These are phyloP conservation scores for Portevinia maculata DNA, from an alignment of 2,888 invertebrate genomes.

Conservation along the genomic window DNA sequence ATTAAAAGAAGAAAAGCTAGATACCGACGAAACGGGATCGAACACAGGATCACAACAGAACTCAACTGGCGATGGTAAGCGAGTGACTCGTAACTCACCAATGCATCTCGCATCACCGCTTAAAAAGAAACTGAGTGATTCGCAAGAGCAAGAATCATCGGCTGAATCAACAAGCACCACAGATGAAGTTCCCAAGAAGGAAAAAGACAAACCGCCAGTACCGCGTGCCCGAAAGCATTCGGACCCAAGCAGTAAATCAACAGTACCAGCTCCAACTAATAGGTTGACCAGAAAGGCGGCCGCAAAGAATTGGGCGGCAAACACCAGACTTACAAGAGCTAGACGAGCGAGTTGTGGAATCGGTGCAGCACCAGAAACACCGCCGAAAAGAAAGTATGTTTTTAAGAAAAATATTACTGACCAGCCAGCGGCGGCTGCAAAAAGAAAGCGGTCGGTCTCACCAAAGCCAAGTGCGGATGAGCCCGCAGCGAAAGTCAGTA, in stretches of 20 bases:
- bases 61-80: slow-evolving; percentile 27
- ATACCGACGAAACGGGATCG: slow-evolving; percentile 19
- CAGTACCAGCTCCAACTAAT: slow-evolving; percentile 74
- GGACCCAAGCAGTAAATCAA: slow-evolving; percentile 49
- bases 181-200: slow-evolving; percentile 47
- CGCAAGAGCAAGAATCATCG: slow-evolving; percentile 53
- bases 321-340: slow-evolving; percentile 80
- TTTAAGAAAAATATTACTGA: slow-evolving; percentile 74
- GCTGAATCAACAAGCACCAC: slow-evolving; percentile 18
- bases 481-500: slow-evolving; percentile 77
- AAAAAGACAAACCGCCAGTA: slow-evolving; percentile 5
- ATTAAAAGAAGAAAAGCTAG: slow-evolving; percentile 43
- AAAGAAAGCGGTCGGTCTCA: slow-evolving; percentile 56
- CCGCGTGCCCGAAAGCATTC: slow-evolving; percentile 30
- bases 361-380: slow-evolving; percentile 65
- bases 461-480: slow-evolving; percentile 67
- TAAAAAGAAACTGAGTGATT: slow-evolving; percentile 45
- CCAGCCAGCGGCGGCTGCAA: slow-evolving; percentile 36
- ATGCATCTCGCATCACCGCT: slow-evolving; percentile 31
- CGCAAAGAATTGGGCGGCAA: slow-evolving; percentile 78
- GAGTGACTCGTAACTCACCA: slow-evolving; percentile 59
- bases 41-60: background rate
- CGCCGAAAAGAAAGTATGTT: slow-evolving; percentile 43
- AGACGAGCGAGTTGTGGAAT: slow-evolving; percentile 74
- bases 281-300: slow-evolving; percentile 81